Base-by-base conservation (phyloP, 2,113 vertebrate species). In the Steatornis caripensis region DNA sequence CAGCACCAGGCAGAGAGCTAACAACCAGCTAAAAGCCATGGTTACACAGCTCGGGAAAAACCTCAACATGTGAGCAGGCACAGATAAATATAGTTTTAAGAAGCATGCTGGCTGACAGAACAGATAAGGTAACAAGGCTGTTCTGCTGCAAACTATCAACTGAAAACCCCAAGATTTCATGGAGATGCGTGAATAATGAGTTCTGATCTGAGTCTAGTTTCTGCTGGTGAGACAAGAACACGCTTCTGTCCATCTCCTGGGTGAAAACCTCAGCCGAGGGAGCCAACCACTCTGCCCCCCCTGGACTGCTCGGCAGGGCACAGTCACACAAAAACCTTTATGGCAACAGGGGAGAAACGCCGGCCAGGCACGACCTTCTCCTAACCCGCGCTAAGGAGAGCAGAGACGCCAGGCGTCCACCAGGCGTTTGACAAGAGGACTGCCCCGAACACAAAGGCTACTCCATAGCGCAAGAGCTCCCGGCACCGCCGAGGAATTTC, bases 151-250 rank as follows among this genome's bases (percentile, higher is more conserved):
- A 15, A 37, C 58, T 5, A 21, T 0, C 30, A 13, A 12, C 29
- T 10, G 26, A 75, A 77, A 65, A 34, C 22, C 24, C 53, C 41
- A 2, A 3, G 11, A 9, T 12, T 57, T 19, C 48, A 51, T 1
- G 1, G 15, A 45, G 1, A 5, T 2, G 1, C 1, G 4, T 2
- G 4, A 53, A 29, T 4, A 41, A 1, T 0, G 19, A n/a, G 4
- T 13, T 39, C 46, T 7, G 37, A 32, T 1, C 29, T 1, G 10
- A 64, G 43, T 0, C 12, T n/a, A 11, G 30, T 0, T 53, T 4
- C 29, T 26, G 15, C 46, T 9, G 32, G 4, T 0, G 8, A 58
- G 27, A 22, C 14, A 23, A 17, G 3, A 18, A 18, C 64, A 5
- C 0, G 3, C 1, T 46, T 5, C 32, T 4, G 0, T 9, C 39